These are phyloP conservation scores for Gymnothorax javanicus DNA, from an alignment of 2,797 vertebrate genomes.

Conservation along the genomic window DNA sequence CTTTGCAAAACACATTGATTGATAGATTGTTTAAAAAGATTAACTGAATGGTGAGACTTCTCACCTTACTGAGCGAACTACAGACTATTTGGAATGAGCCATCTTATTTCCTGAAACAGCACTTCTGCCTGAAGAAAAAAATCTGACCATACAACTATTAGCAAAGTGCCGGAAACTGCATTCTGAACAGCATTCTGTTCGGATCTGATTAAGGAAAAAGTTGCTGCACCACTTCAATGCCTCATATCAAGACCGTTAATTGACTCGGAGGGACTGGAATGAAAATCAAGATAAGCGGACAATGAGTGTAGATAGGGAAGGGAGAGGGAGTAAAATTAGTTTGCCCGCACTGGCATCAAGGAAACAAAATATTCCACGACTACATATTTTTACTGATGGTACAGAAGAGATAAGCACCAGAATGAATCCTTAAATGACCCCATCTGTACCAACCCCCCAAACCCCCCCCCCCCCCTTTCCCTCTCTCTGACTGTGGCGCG, in stretches of 20 bases:
- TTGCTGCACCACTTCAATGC: neutral
- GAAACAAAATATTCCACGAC: neutral
- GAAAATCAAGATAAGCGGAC: neutral
- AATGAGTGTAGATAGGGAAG: neutral
- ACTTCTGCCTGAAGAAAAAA: neutral
- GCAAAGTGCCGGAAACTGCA: neutral
- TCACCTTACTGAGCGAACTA: neutral
- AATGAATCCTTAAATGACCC: constrained; percentile 10
- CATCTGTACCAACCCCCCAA: constrained; percentile 23
- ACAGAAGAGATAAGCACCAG: neutral
- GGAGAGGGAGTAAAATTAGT: neutral
- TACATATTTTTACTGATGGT: neutral
- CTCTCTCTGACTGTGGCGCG: constrained; percentile 55
- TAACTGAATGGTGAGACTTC: neutral
- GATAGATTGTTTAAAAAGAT: neutral
- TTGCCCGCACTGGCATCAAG: neutral
- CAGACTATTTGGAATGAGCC: neutral
- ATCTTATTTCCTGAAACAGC: neutral
- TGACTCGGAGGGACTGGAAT: neutral
- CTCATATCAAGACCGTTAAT: neutral
- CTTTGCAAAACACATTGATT: neutral
- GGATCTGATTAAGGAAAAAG: constrained; percentile 1
- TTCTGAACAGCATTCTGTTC: neutral
- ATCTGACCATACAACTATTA: neutral
- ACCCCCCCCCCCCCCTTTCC: constrained; percentile 19